These are phyloP conservation scores for Xenopus petersii DNA, from an alignment of 2,797 vertebrate species.

Conservation along the genomic window DNA sequence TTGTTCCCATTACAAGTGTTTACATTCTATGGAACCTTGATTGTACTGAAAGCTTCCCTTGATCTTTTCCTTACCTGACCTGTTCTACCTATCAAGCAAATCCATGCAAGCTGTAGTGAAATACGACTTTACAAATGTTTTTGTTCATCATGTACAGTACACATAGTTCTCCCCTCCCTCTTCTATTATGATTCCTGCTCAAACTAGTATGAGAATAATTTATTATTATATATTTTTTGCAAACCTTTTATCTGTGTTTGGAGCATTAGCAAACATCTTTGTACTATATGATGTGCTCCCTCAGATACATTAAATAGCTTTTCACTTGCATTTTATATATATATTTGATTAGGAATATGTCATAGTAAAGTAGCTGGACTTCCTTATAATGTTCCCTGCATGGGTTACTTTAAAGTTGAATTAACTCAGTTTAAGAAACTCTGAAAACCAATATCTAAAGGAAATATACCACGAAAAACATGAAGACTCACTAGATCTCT, in stretches of 20 bases:
- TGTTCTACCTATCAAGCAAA: slow-evolving; percentile 31
- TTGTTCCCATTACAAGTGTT: slow-evolving; percentile 17
- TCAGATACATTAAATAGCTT: too few relatives aligned
- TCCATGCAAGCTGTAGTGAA: slow-evolving; percentile 19
- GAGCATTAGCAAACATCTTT: not conserved
- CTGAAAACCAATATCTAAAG: too few relatives aligned
- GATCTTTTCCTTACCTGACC: slow-evolving; percentile 26
- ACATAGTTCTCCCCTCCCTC: not conserved
- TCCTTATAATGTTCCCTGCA: too few relatives aligned
- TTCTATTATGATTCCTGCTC: not conserved
- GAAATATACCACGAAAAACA: too few relatives aligned
- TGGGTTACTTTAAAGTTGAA: too few relatives aligned
- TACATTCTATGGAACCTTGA: slow-evolving; percentile 23
- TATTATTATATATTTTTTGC: not conserved
- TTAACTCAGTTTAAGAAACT: too few relatives aligned
- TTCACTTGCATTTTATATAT: too few relatives aligned
- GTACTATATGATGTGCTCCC: too few relatives aligned
- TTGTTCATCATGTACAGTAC: slow-evolving; percentile 24
- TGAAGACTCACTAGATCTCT: too few relatives aligned
- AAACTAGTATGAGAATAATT: too few relatives aligned
- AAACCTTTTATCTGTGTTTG: not conserved
- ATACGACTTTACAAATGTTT: slow-evolving; percentile 29
- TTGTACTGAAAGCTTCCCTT: slow-evolving; percentile 10
- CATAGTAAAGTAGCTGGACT: too few relatives aligned
- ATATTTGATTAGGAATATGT: too few relatives aligned